Conservation (phyloP, 1,140 invertebrate genomes). For the Sarcophaga bullata region DNA sequence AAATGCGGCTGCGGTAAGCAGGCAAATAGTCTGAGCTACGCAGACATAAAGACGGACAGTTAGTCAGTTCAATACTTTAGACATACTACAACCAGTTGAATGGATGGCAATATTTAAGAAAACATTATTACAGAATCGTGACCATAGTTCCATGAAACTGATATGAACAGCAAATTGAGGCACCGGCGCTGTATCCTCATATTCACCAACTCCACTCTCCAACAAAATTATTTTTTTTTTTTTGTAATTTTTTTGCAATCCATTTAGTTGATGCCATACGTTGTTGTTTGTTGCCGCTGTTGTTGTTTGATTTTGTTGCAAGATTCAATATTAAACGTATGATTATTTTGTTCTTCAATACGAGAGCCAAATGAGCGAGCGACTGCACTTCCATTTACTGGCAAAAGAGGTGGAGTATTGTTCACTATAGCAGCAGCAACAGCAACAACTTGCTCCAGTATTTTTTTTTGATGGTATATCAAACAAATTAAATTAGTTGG, state of each 20-base stretch:
- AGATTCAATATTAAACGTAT: slow-evolving; percentile 34
- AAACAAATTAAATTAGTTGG: slow-evolving; percentile 18
- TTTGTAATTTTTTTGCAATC: neutral
- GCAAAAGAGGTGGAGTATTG: slow-evolving; percentile 23
- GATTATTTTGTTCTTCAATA: slow-evolving; percentile 38
- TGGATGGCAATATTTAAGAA: slow-evolving; percentile 57
- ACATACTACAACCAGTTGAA: slow-evolving; percentile 21
- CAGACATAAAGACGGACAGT: neutral
- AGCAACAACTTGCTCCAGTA: neutral
- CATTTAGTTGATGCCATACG: no score
- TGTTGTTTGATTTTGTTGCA: slow-evolving; percentile 12
- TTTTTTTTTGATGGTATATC: neutral
- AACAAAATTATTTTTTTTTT: neutral
- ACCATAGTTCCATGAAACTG: slow-evolving; percentile 66
- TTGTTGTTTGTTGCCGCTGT: slow-evolving; percentile 1
- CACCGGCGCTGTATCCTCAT: slow-evolving; percentile 43
- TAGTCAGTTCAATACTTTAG: neutral
- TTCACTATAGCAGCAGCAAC: slow-evolving; percentile 1
- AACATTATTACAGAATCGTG: slow-evolving; percentile 66
- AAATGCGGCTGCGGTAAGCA: neutral
- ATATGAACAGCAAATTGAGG: slow-evolving; percentile 54
- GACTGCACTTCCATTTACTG: neutral
- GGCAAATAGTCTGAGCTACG: slow-evolving; percentile 21
- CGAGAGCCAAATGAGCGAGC: neutral
- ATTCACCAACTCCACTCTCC: neutral